Evolutionary conservation across 2,888 invertebrate genomes (phyloP), one percentile per base, ranked within the genome.

Genomic region (Elysia crispata): DNA sequence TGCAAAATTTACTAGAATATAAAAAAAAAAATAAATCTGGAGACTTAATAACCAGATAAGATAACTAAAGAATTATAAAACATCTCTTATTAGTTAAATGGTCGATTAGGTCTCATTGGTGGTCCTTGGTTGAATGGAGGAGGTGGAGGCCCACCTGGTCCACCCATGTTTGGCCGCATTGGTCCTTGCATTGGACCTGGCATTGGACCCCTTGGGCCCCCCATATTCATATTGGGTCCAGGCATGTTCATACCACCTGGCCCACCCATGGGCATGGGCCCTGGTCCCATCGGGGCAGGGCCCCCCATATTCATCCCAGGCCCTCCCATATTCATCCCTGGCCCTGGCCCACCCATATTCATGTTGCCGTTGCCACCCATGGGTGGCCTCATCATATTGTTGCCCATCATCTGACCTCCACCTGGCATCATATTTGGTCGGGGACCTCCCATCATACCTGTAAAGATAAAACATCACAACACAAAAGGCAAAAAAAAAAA

Each of bases 401-500:
- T 28, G n/a, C 73, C 73, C 79, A 79, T 79, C 74, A 76, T 76
- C 6, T 57, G 75, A 49, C 76, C 76, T 25, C 66, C 66, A 8
- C 23, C 25, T 18, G 3, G 75, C 75, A 80, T 80, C 70, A 75
- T 70, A 60, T 67, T 67, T 20, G 69, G 76, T 30, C 76, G 49
- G n/a, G 75, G 80, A 50, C 80, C 80, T 28, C 80, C 80, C 80
- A 80, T 80, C 80, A 80, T 80, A 33, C 80, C 80, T 80, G 76
- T 28, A 28, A 54, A 50, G 20, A 6, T 6, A 3, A 41, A 41
- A 41, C 41, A 41, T 41, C 41, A 41, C 41, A 41, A 41, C 41
- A 41, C 41, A 41, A 41, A 41, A 41, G n/a, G 11, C 41, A 41
- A 41, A 41, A 41, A 41, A 41, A 41, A 41, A 41, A 11, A 41